phyloP scores from a whole-genome alignment of 2,113 vertebrate genomes.

The Halcyon malimbica region DNA sequence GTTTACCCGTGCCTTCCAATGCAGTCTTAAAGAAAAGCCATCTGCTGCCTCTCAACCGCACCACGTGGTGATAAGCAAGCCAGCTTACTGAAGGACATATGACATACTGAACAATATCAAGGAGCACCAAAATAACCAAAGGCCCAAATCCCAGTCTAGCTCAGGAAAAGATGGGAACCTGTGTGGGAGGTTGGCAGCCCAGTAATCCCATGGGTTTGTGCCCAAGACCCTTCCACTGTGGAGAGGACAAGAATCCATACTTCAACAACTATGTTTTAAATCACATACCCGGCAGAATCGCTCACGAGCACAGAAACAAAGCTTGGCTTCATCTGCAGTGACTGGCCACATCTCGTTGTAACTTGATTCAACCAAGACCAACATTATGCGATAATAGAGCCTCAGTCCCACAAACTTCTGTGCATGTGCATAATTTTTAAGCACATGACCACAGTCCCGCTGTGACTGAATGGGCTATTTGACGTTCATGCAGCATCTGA shows the following conservation, averaged over 20 bases:
- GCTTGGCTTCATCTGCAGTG: neutral
- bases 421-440: slow-evolving; percentile 1
- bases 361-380: slow-evolving; percentile 43
- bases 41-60: neutral
- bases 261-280: neutral
- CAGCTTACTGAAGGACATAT: neutral
- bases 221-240: neutral
- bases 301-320: slow-evolving; percentile 17
- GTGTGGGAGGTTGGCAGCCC: neutral
- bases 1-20: neutral
- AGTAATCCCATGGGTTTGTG: neutral
- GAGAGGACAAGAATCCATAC: neutral
- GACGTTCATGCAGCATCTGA: neutral
- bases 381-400: slow-evolving; percentile 20
- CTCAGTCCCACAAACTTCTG: slow-evolving; percentile 30
- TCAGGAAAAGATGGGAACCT: neutral
- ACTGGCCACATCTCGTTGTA: neutral
- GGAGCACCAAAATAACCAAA: neutral
- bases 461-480: neutral
- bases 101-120: neutral
- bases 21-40: neutral
- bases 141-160: neutral
- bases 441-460: neutral
- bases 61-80: neutral
- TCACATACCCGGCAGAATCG: neutral